Evolutionary conservation across 2,888 invertebrate species (phyloP).

Genomic region (Chloroclystis v-ata): DNA sequence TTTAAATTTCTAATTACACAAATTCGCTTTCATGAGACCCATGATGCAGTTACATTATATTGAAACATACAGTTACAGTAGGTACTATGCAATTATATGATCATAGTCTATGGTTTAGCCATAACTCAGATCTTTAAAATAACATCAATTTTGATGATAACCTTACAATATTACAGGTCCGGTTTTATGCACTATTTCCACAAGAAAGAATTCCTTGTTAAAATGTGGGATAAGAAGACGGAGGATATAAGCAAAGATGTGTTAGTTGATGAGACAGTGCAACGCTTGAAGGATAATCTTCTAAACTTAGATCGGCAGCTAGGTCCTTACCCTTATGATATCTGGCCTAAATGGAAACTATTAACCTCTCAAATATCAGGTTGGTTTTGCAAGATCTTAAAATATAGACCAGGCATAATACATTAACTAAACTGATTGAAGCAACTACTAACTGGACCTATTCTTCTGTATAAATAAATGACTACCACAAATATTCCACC

Average conservation of each 20-base stretch:
- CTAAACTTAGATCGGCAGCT: slow-evolving; percentile 86
- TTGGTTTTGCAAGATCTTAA: slow-evolving; percentile 25
- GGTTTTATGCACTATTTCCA: slow-evolving; percentile 93
- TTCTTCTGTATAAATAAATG: too few species aligned
- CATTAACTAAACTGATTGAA: neutral
- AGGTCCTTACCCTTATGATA: slow-evolving; percentile 94
- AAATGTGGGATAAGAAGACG: slow-evolving; percentile 87
- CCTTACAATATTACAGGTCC: slow-evolving; percentile 63
- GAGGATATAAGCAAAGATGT: slow-evolving; percentile 86
- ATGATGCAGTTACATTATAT: too few species aligned
- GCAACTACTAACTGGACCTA: too few species aligned
- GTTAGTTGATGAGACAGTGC: slow-evolving; percentile 81
- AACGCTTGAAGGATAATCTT: slow-evolving; percentile 82
- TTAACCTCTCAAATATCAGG: slow-evolving; percentile 83
- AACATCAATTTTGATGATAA: neutral
- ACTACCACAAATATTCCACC: too few species aligned
- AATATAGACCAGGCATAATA: too few species aligned
- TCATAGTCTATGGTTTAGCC: too few species aligned
- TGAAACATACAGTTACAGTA: too few species aligned
- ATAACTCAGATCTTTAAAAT: too few species aligned
- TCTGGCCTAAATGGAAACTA: slow-evolving; percentile 90
- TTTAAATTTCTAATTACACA: too few species aligned
- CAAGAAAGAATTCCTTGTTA: slow-evolving; percentile 89
- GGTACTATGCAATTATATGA: too few species aligned
- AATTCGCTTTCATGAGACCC: too few species aligned